A percentile compares a stretch with the other conserved stretches of the same genome.
phyloP scores from a whole-genome alignment of 2,888 invertebrate species.

The Girardia tigrina region DNA sequence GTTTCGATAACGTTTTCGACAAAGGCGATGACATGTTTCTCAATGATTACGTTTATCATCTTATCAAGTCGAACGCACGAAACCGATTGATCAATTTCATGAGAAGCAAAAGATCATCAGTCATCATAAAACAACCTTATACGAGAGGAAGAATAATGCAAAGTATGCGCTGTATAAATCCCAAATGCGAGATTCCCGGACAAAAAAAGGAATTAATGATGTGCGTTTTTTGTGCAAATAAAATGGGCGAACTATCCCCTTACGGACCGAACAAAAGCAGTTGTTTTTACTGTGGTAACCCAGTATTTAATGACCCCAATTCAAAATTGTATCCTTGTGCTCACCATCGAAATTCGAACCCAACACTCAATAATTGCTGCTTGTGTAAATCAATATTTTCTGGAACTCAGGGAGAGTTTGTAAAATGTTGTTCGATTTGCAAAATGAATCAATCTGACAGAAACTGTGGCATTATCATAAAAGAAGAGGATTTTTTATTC shows the following conservation, averaged over 20 bases:
- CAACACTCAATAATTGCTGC: background rate
- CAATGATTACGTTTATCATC: background rate
- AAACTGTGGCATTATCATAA: background rate
- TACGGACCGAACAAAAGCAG: background rate
- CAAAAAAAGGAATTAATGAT: background rate
- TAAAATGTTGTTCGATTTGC: background rate
- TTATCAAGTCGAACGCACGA: constrained; percentile 6
- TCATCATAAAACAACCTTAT: background rate
- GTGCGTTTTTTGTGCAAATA: background rate
- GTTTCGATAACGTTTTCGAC: background rate
- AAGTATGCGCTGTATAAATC: background rate
- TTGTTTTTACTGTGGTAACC: background rate
- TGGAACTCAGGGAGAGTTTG: background rate
- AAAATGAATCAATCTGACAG: background rate
- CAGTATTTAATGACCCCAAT: background rate
- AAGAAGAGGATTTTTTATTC: background rate
- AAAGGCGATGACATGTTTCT: background rate
- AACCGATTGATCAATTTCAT: background rate
- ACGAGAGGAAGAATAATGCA: background rate
- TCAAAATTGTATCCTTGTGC: background rate
- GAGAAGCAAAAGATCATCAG: background rate
- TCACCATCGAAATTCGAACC: background rate
- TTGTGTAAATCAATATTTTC: background rate
- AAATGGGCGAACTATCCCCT: background rate
- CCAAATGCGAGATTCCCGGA: background rate